Conservation (phyloP, 2,888 invertebrate species). For the Chloroclystis v-ata region DNA sequence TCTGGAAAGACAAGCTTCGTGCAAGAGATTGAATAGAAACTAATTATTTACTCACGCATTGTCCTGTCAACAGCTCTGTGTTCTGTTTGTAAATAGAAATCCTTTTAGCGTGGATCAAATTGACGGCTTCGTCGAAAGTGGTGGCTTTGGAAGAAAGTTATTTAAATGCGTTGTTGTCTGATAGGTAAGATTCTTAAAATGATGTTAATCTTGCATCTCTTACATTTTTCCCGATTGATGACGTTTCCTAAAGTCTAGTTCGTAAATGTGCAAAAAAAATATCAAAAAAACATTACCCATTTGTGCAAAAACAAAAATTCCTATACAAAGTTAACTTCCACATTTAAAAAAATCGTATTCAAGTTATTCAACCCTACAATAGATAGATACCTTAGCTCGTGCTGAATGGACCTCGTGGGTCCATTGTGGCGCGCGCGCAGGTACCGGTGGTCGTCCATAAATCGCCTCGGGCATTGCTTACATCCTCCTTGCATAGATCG, state of each 20-base stretch:
- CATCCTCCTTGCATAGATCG: constrained; percentile 34
- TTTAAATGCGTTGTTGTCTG: constrained; percentile 6
- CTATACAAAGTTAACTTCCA: not conserved
- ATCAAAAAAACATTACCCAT: too few species aligned
- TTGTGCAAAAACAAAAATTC: not conserved
- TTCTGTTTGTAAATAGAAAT: constrained; percentile 42
- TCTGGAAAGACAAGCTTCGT: constrained; percentile 43
- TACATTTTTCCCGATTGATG: too few species aligned
- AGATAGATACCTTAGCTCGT: constrained; percentile 31
- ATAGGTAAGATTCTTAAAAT: not conserved
- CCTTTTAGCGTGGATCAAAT: constrained; percentile 32
- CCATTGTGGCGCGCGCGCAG: constrained; percentile 56
- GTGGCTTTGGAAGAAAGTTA: constrained; percentile 16
- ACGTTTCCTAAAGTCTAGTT: too few species aligned
- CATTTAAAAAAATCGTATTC: constrained; percentile 7
- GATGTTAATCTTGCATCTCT: too few species aligned
- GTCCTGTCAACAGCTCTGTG: constrained; percentile 50
- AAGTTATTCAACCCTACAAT: constrained; percentile 8
- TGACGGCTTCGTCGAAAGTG: constrained; percentile 25
- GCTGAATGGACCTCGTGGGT: constrained; percentile 50
- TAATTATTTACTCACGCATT: constrained; percentile 64
- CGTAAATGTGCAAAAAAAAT: too few species aligned
- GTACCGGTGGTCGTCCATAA: constrained; percentile 48
- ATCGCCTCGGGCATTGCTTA: constrained; percentile 35
- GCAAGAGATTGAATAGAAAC: constrained; percentile 51